A percentile compares a stretch with the other conserved stretches of the same genome.
Evolutionary conservation across 2,797 vertebrate species (phyloP).

Genomic region (Clarias pachynema): DNA sequence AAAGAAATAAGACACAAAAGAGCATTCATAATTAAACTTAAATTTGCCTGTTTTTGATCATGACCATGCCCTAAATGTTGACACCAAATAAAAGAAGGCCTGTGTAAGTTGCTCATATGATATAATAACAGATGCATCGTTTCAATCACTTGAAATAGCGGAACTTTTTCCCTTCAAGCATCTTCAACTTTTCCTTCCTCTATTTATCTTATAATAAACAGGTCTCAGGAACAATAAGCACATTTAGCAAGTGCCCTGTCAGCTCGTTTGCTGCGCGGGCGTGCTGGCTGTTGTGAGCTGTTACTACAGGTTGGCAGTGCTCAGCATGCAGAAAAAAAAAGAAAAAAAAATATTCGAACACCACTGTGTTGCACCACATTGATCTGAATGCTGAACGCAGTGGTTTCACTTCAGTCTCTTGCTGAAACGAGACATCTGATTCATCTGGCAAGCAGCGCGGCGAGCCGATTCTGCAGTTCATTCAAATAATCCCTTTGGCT

Average conservation of each 20-base stretch:
- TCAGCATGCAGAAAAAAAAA: conserved; percentile 1
- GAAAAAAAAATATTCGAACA: conserved; percentile 48
- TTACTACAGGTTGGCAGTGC: conserved; percentile 67
- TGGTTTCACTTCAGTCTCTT: conserved; percentile 68
- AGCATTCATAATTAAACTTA: not conserved
- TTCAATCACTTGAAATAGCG: conserved; percentile 43
- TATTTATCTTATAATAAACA: conserved; percentile 38
- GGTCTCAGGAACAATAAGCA: conserved; percentile 49
- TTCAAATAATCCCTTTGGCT: conserved; percentile 28
- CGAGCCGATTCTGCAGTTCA: conserved; percentile 41
- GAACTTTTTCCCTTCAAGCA: conserved; percentile 28
- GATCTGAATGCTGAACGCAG: conserved; percentile 62
- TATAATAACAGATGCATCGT: not conserved
- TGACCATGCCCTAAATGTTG: not conserved
- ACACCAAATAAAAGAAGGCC: not conserved
- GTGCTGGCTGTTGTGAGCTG: conserved; percentile 66
- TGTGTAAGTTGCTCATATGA: too few species aligned
- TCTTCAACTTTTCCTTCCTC: conserved; percentile 59
- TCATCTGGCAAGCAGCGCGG: conserved; percentile 17
- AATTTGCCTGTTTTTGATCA: not conserved
- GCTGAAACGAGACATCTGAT: conserved; percentile 38
- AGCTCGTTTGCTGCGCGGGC: conserved; percentile 55
- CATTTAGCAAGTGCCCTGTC: conserved; percentile 55
- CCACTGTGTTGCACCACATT: conserved; percentile 66
- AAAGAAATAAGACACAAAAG: not conserved